phyloP scores from a whole-genome alignment of 2,888 invertebrate genomes.

The Drosophila sordidula region DNA sequence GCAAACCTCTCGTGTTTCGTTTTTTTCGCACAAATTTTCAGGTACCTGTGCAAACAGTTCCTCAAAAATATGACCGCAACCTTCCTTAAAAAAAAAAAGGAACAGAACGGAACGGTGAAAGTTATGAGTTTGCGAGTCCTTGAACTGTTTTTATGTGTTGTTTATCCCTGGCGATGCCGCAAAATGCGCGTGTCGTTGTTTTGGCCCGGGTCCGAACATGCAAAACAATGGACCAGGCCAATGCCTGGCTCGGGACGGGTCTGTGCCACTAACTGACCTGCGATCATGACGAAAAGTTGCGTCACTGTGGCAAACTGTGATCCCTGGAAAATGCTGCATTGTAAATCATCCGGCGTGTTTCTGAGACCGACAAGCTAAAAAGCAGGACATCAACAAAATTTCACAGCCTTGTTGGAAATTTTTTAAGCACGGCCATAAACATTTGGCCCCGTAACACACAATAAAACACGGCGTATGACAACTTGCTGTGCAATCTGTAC shows the following conservation, averaged over 20 bases:
- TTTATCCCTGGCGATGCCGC: constrained; percentile 52
- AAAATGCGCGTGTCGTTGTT: constrained; percentile 65
- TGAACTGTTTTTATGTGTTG: constrained; percentile 74
- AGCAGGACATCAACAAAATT: constrained; percentile 48
- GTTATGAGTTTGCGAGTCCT: constrained; percentile 63
- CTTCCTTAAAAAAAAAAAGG: constrained; percentile 49
- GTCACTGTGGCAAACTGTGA: constrained; percentile 58
- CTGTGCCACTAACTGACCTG: constrained; percentile 41
- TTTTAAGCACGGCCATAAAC: constrained; percentile 30
- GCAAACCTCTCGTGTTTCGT: constrained; percentile 5
- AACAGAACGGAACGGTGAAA: constrained; percentile 50
- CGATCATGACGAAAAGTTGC: constrained; percentile 63
- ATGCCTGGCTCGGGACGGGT: constrained; percentile 3
- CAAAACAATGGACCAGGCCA: constrained; percentile 50
- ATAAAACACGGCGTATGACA: constrained; percentile 2
- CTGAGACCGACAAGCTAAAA: constrained; percentile 30
- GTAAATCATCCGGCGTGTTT: constrained; percentile 51
- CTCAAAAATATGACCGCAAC: constrained; percentile 60
- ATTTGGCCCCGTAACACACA: constrained; percentile 4
- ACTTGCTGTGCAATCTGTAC: constrained; percentile 12
- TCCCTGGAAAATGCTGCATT: constrained; percentile 55
- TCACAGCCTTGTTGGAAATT: constrained; percentile 30
- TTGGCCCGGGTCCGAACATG: constrained; percentile 23
- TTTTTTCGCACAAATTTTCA: constrained; percentile 27
- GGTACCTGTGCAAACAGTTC: constrained; percentile 48